Evolutionary conservation across 2,888 invertebrate species (phyloP).

Genomic region (Lycocerus yunnanus): DNA sequence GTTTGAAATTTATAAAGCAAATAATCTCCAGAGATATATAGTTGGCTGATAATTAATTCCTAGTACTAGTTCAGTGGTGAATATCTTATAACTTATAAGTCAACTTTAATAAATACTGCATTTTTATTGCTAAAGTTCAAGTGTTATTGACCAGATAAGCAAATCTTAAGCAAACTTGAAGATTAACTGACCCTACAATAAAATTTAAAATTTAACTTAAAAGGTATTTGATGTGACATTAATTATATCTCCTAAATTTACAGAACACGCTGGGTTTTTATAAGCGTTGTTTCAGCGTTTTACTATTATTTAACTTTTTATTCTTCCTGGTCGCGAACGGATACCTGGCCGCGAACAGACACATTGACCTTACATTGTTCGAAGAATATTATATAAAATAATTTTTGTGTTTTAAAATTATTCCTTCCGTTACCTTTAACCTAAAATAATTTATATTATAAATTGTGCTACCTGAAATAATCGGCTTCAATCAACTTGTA

Average conservation of each 20-base stretch:
- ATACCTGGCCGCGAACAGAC: no score
- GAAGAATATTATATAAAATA: not conserved
- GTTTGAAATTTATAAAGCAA: conserved; percentile 30
- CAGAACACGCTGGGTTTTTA: no score
- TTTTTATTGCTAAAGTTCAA: not conserved
- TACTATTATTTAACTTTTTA: no score
- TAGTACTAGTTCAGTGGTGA: not conserved
- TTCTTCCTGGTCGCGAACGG: no score
- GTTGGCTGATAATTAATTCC: conserved; percentile 3
- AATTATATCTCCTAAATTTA: not conserved
- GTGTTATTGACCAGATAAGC: not conserved
- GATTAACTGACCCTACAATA: not conserved
- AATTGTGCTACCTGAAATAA: not conserved
- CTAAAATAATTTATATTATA: not conserved
- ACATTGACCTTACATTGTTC: no score
- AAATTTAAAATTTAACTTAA: not conserved
- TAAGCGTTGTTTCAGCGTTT: no score
- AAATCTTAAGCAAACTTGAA: not conserved
- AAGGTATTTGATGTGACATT: not conserved
- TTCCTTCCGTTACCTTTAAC: not conserved
- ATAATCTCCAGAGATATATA: conserved; percentile 16
- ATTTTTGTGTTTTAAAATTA: not conserved
- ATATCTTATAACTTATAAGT: not conserved
- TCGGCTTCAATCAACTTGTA: not conserved
- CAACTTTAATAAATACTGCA: not conserved